Base-by-base conservation (phyloP, 1,140 invertebrate species). In the Philopotamus ludificatus region DNA sequence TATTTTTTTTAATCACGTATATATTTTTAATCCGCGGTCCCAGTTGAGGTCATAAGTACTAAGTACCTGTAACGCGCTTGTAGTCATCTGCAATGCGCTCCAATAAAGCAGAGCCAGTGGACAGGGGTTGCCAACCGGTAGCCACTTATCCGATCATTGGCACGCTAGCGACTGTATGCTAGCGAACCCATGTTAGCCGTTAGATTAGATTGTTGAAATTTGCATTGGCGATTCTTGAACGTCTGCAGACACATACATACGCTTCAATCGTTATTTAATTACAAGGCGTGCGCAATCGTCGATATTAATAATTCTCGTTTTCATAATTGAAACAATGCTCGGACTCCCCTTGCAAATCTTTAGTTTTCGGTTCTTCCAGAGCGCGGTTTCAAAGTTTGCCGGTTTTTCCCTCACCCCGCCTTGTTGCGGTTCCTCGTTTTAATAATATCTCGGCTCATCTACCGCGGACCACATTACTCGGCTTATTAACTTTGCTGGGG, bases 21-120 rank as follows among this genome's bases (percentile, higher is more conserved):
- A n/a, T n/a, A n/a, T n/a, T n/a, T n/a, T n/a, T n/a, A n/a, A n/a
- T n/a, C n/a, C n/a, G n/a, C n/a, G n/a, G n/a, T n/a, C n/a, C n/a
- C n/a, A n/a, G n/a, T n/a, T n/a, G n/a, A n/a, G n/a, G n/a, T n/a
- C n/a, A n/a, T n/a, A n/a, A n/a, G n/a, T n/a, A n/a, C n/a, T n/a
- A n/a, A 21, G 51, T 54, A 7, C n/a, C 25, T 54, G 51, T 54
- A 54, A 54, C 28, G 51, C 28, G 51, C 53, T 47, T 15, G 28
- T 23, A 51, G 49, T 67, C 18, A 55, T 67, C 66, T 59, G 66
- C 66, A 68, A 64, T 68, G 66, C 66, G 66, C 66, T 60, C 62
- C 45, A 68, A 68, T 68, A 68, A 68, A 68, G 66, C 57, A 67
- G 61, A 51, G 22, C 26, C 59, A 20, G 15, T 9, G 25, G 3